These are phyloP conservation scores for Euspilapteryx auroguttella DNA, from an alignment of 2,888 invertebrate genomes.

Conservation along the genomic window DNA sequence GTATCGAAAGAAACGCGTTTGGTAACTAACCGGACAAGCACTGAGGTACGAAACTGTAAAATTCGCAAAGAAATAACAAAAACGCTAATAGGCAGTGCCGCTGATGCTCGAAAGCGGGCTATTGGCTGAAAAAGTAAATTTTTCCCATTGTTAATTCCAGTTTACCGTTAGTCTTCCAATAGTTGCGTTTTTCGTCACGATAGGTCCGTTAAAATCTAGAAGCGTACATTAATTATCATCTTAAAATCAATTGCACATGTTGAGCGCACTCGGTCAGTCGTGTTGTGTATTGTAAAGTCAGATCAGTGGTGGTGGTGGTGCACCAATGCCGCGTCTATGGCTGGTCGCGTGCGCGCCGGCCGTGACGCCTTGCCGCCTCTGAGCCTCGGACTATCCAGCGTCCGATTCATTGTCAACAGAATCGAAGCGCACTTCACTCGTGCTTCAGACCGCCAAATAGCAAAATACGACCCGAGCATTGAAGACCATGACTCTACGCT, in stretches of 20 bases:
- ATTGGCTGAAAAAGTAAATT: neutral
- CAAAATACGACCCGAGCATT: conserved; percentile 31
- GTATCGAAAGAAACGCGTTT: too few relatives aligned
- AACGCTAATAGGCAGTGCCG: too few relatives aligned
- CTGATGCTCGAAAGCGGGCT: neutral
- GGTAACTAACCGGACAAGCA: too few relatives aligned
- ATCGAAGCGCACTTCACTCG: conserved; percentile 43
- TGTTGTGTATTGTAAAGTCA: conserved; percentile 13
- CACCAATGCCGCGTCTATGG: conserved; percentile 36
- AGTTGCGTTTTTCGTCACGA: too few relatives aligned
- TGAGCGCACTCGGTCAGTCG: conserved; percentile 31
- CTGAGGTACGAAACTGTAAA: too few relatives aligned
- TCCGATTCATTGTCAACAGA: conserved; percentile 50
- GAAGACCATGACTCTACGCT: conserved; percentile 25
- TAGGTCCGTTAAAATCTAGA: too few relatives aligned
- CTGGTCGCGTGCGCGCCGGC: conserved; percentile 36
- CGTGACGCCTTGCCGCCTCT: conserved; percentile 46
- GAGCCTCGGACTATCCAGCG: conserved; percentile 45
- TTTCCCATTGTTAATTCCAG: too few relatives aligned
- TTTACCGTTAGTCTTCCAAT: too few relatives aligned
- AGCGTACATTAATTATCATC: too few relatives aligned
- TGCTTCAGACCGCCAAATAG: conserved; percentile 24
- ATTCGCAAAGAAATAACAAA: too few relatives aligned
- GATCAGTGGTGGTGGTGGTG: conserved; percentile 11
- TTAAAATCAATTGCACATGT: conserved; percentile 11